Evolutionary conservation across 2,888 invertebrate species (phyloP), one percentile per base, ranked within the genome.

Genomic region (Orchesella flavescens): DNA sequence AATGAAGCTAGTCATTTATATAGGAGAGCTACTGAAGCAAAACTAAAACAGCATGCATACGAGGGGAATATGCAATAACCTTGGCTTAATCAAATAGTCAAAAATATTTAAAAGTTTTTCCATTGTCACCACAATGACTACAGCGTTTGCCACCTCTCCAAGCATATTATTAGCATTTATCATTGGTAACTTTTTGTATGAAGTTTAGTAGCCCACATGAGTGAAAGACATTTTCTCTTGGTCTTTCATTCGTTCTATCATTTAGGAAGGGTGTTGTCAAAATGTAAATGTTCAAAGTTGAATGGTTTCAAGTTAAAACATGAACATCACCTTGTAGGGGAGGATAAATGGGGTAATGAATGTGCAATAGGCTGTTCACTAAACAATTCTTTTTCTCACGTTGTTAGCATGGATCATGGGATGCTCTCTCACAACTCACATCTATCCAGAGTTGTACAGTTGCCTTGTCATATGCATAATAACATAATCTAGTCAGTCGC

Each of bases 241-340:
- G 12, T n/a, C n/a, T n/a, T n/a, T n/a, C 17, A 10, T 9, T 7
- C n/a, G 9, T 73, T n/a, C 24, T 61, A 44, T 59, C 53, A 53
- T n/a, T 46, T 57, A 34, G 9, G 21, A 34, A 13, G 44, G 65
- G 23, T 49, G 49, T 76, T 17, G 23, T 44, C 34, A 57, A 76
- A 69, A 59, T 68, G 59, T 46, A 69, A 77, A 77, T 77, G 77
- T 44, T 59, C 59, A 69, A 68, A 68, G 69, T 69, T 77, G 53
- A 68, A 77, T 59, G 44, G 78, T 61, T 77, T 59, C 69, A 24
- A 13, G 13, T 17, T 57, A 13, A 69, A 57, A 68, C 17, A 53
- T 43, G 55, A 66, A 65, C 34, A 23, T 34, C 46, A 49, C 46
- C 12, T 15, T 7, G 15, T 23, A 49, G 34, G 61, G 19, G 15